phyloP scores from a whole-genome alignment of 1,140 invertebrate genomes.

The Lepidurus apus region DNA sequence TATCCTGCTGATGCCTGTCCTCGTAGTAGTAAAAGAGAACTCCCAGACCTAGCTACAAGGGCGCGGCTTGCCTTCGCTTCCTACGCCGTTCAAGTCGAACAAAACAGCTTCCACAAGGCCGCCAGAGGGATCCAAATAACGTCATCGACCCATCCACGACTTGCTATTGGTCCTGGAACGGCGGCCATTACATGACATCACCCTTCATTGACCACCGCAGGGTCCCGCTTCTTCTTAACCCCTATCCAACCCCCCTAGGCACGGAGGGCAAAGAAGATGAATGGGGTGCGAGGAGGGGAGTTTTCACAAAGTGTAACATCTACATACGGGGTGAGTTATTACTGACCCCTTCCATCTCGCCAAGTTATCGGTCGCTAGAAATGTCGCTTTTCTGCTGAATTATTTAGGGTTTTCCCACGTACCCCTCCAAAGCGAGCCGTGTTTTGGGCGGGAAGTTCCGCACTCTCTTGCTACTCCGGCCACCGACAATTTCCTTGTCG shows the following conservation, averaged over 20 bases:
- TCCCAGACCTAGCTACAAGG: neutral
- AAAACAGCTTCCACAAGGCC: neutral
- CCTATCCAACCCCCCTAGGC: neutral
- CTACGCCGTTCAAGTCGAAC: neutral
- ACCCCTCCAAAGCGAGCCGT: too few species aligned
- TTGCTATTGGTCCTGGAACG: neutral
- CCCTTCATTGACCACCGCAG: neutral
- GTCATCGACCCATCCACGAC: neutral
- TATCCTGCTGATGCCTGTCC: neutral
- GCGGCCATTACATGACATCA: neutral
- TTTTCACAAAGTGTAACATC: neutral
- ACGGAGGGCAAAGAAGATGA: neutral
- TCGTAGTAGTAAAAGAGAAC: neutral
- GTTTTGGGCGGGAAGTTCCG: too few species aligned
- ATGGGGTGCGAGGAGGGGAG: neutral
- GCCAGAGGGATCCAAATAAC: neutral
- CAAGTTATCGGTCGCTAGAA: too few species aligned
- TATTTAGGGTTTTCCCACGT: too few species aligned
- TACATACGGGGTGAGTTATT: too few species aligned
- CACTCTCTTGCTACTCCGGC: too few species aligned
- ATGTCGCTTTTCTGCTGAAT: too few species aligned
- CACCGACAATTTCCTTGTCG: too few species aligned
- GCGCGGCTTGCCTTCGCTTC: constrained; percentile 6
- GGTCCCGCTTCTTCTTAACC: neutral
- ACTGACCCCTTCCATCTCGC: too few species aligned